Evolutionary conservation across 2,888 invertebrate species (phyloP), one percentile per base, ranked within the genome.

Genomic region (Acrobasis consociella): DNA sequence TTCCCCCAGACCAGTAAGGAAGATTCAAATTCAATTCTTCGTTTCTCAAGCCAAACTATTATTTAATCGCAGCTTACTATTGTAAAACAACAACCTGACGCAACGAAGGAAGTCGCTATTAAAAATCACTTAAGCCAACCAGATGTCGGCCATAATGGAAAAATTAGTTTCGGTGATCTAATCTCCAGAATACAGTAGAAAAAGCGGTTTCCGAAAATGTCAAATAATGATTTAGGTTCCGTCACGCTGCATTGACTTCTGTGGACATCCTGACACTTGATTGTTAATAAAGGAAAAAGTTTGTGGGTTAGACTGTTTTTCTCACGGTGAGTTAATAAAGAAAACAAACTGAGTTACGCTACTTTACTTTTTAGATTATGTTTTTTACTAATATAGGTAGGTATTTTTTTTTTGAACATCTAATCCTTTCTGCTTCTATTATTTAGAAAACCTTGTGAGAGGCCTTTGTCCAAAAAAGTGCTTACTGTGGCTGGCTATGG

Each of bases 41-140:
- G 38, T 58, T 50, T 58, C 37, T 51, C 16, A 38, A 58, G 22
- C 31, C 22, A 11, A 73, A 68, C 67, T 70, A 69, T 72, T 66
- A 77, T 74, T 77, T 70, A 71, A 72, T 77, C 72, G 68, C 67
- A 71, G 66, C 69, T 65, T 73, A 76, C 75, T 70, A 75, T 71
- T 61, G 72, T 70, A 77, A 76, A 79, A 77, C 75, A 68, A 69
- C 50, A 64, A 69, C 17, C 58, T 64, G 66, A 73, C 63, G 69
- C 73, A 80, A 83, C 79, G 77, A 80, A 80, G 80, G 81, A 76
- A 80, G 78, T 70, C 39, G 71, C 76, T 81, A 85, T 86, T 86
- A 86, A 83, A 85, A 81, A 77, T 77, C 84, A 85, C 81, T 86
- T 83, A 80, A 62, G 68, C 68, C 65, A 67, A 53, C 65, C 72